phyloP scores from a whole-genome alignment of 2,888 invertebrate genomes.

The Zygothrica quintamaculata region DNA sequence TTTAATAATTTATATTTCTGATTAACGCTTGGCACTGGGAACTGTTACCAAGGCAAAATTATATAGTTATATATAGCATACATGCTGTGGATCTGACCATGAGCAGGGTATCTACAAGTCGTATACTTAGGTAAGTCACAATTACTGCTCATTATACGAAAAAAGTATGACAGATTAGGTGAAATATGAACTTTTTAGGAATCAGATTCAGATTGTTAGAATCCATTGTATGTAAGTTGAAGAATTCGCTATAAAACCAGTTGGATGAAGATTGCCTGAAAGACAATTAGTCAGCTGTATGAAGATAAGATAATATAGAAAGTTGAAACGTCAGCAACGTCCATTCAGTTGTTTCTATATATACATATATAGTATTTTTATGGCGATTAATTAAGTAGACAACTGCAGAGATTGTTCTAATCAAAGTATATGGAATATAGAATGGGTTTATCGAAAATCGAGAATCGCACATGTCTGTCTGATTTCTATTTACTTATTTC shows the following conservation, averaged over 20 bases:
- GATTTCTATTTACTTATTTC: background rate
- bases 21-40: no score
- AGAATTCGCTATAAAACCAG: background rate
- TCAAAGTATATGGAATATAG: background rate
- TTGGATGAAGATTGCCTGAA: background rate
- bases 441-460: no score
- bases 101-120: no score
- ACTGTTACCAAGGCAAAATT: no score
- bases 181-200: background rate
- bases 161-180: background rate
- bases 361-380: constrained; percentile 33
- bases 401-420: background rate
- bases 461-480: no score
- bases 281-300: constrained; percentile 20
- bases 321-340: constrained; percentile 4
- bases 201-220: no score
- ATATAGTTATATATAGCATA: no score
- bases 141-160: no score
- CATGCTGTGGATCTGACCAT: no score
- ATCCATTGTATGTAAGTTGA: constrained; percentile 1
- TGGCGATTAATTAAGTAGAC: constrained; percentile 41
- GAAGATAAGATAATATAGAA: constrained; percentile 44
- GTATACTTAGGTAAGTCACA: no score
- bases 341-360: constrained; percentile 6
- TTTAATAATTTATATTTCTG: no score